Base-by-base conservation (phyloP, 2,888 invertebrate genomes). In the Eubasilissa splendida region DNA sequence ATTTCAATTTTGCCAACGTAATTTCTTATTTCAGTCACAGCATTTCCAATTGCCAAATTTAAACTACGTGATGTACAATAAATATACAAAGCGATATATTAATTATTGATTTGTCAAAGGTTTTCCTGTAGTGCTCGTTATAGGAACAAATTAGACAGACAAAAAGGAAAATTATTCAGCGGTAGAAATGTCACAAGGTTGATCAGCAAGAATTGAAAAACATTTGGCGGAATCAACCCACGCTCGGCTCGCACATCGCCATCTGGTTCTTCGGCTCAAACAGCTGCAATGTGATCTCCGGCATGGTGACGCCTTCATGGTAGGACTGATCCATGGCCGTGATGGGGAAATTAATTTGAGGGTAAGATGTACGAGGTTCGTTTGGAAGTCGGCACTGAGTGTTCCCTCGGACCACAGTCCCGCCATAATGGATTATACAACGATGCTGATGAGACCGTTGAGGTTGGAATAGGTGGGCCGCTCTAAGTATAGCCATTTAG, bases 231-330 rank as follows among this genome's bases (percentile, higher is more conserved):
- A n/a, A n/a, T n/a, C n/a, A n/a, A n/a, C 96, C 96, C 83, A 93
- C 91, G 4, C 95, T 91, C 0, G 96, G 96, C 87, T 96, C 95
- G 86, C 96, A 96, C 87, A 95, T 95, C 74, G 97, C 96, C 96
- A 97, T 96, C 90, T 97, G 97, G 88, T 96, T 96, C 85, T 94
- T 92, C 0, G 97, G 94, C 88, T 97, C 97, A 87, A 98, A 98
- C 85, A 97, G 94, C 86, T 96, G 94, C 73, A 95, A 92, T 0
- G 97, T 98, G 85, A 97, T 94, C 88, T 96, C 95, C 0, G 94
- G 92, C 2, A 96, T 95, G 0, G 94, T 92, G 91, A 95, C 92
- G 85, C 94, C 94, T 86, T 95, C 94, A 87, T 95, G 95, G 85
- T 91, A 93, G 0, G 94, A 90, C 89, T 90, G 86, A 84, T 94